Conservation (phyloP, 2,888 invertebrate species). For the Drosophila limbata region DNA sequence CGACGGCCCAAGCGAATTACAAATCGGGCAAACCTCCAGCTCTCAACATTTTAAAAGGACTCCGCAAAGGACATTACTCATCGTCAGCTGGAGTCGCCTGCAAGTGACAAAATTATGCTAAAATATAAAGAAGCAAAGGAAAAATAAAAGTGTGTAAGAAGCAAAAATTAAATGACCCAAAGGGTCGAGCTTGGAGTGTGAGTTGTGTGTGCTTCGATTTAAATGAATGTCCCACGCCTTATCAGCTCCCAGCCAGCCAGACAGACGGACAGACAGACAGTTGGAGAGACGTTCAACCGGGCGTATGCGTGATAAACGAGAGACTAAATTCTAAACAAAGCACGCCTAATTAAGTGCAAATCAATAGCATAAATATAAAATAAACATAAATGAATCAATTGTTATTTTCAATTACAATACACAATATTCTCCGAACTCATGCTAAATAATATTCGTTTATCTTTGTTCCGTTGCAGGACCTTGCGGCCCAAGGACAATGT, state of each 20-base stretch:
- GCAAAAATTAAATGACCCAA: slow-evolving; percentile 50
- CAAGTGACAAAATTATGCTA: slow-evolving; percentile 56
- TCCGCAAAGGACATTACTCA: slow-evolving; percentile 30
- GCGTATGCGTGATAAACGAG: slow-evolving; percentile 43
- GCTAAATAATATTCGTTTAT: background rate
- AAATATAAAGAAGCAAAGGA: slow-evolving; percentile 15
- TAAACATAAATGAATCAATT: background rate
- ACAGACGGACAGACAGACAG: background rate
- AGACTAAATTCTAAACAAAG: background rate
- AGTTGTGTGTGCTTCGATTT: slow-evolving; percentile 35
- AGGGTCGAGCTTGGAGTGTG: slow-evolving; percentile 22
- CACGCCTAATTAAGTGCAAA: slow-evolving; percentile 10
- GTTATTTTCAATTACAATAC: background rate
- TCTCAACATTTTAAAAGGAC: background rate
- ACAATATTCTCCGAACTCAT: background rate
- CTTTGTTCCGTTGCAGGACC: slow-evolving; percentile 9
- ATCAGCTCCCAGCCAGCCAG: slow-evolving; percentile 32
- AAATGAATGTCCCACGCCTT: slow-evolving; percentile 32
- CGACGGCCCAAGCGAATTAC: slow-evolving; percentile 45
- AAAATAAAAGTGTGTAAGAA: background rate
- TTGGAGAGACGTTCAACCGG: slow-evolving; percentile 2
- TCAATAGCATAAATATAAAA: slow-evolving; percentile 8
- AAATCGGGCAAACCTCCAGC: slow-evolving; percentile 21
- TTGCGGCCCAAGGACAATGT: background rate
- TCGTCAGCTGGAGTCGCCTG: slow-evolving; percentile 34